These are phyloP conservation scores for Escarpia spicata DNA, from an alignment of 2,888 invertebrate genomes.

Conservation along the genomic window DNA sequence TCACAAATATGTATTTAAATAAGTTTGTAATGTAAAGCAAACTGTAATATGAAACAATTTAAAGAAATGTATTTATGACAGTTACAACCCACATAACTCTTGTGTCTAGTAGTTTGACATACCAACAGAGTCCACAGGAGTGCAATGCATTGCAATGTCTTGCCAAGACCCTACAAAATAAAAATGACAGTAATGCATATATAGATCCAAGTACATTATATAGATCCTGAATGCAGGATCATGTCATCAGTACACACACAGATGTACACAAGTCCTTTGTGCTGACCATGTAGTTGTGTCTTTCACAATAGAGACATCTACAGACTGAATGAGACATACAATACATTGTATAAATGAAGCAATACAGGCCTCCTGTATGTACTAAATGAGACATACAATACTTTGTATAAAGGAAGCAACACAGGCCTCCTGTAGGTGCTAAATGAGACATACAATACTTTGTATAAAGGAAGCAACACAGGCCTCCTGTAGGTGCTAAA, in stretches of 20 bases:
- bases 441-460: no score
- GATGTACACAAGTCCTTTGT: background rate
- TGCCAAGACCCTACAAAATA: constrained; percentile 80
- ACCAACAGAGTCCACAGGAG: constrained; percentile 90
- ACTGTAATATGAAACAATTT: background rate
- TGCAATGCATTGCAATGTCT: constrained; percentile 97
- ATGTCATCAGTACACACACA: background rate
- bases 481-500: no score
- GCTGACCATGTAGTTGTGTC: background rate
- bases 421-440: no score
- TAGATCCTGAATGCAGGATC: background rate
- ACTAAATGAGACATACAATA: no score
- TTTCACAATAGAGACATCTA: background rate
- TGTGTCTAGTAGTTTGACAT: constrained; percentile 35
- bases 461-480: no score
- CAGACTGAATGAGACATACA: background rate
- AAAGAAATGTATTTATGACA: no score
- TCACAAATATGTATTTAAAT: background rate
- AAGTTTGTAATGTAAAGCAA: background rate
- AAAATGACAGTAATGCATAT: background rate
- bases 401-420: no score
- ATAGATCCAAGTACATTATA: background rate
- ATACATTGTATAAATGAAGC: background rate
- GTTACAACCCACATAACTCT: no score
- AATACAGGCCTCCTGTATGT: no score